phyloP scores from a whole-genome alignment of 2,797 vertebrate genomes.

The Thaleichthys pacificus region DNA sequence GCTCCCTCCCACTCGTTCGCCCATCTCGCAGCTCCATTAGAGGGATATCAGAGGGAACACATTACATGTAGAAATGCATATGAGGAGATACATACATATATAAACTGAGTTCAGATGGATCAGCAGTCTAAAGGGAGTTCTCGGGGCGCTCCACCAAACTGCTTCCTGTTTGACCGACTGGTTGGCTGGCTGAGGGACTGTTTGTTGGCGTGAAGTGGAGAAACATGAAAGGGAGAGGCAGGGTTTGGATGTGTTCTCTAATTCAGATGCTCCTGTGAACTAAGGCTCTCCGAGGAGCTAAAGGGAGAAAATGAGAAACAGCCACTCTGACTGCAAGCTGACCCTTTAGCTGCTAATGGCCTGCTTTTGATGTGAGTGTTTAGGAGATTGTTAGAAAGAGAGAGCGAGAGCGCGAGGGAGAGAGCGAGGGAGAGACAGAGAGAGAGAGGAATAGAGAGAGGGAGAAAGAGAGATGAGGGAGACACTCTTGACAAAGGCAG shows the following conservation, averaged over 20 bases:
- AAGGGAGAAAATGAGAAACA: slow-evolving; percentile 14
- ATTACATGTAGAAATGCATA: too few species aligned
- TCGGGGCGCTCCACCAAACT: slow-evolving; percentile 49
- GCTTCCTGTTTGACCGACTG: not conserved
- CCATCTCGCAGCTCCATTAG: too few species aligned
- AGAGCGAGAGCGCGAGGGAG: slow-evolving; percentile 18
- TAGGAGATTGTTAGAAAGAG: slow-evolving; percentile 24
- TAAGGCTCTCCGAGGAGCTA: not conserved
- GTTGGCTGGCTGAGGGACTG: not conserved
- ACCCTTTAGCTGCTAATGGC: slow-evolving; percentile 64
- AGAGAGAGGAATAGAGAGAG: slow-evolving; percentile 26
- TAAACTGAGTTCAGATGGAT: slow-evolving; percentile 30
- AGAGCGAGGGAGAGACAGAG: slow-evolving; percentile 43
- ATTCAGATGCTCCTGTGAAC: not conserved
- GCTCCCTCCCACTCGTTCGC: too few species aligned
- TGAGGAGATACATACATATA: too few species aligned
- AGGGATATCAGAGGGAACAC: too few species aligned
- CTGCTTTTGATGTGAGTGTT: slow-evolving; percentile 41
- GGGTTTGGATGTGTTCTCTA: not conserved
- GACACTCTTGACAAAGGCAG: slow-evolving; percentile 19
- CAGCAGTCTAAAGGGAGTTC: slow-evolving; percentile 52
- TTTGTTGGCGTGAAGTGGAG: slow-evolving; percentile 18
- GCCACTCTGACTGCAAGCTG: slow-evolving; percentile 64
- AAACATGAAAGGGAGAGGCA: slow-evolving; percentile 19
- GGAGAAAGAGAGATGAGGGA: slow-evolving; percentile 46